Conservation (phyloP, 2,888 invertebrate species). For the Cheiracanthium punctorium region DNA sequence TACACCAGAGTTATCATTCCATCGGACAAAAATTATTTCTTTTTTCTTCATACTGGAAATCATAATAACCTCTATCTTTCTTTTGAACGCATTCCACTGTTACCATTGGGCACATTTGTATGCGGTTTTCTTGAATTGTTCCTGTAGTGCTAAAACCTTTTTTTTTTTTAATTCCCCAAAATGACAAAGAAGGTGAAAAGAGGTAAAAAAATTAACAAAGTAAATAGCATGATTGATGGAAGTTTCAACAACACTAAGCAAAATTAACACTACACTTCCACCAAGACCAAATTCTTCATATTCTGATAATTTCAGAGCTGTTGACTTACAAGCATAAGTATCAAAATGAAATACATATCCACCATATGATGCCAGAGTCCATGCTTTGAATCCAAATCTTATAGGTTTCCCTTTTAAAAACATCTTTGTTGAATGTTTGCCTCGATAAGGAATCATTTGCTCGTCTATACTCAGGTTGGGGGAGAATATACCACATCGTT, state of each 20-base stretch:
- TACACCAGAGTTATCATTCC: background rate
- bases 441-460: conserved; percentile 12
- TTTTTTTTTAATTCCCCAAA: no score
- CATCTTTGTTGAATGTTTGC: conserved; percentile 26
- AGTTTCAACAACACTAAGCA: background rate
- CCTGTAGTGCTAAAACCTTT: background rate
- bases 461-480: background rate
- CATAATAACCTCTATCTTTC: background rate
- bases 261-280: background rate
- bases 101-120: background rate
- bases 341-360: conserved; percentile 1
- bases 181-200: background rate
- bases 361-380: conserved; percentile 7
- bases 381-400: conserved; percentile 3
- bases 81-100: background rate
- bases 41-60: background rate
- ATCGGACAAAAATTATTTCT: background rate
- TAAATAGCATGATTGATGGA: background rate
- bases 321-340: background rate
- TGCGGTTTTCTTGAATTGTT: conserved; percentile 1
- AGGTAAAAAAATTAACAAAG: conserved; percentile 10
- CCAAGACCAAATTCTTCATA: background rate
- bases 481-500: background rate
- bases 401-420: conserved; percentile 11
- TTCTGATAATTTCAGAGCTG: no score